These are phyloP conservation scores for Pterobdella sp. DNA, from an alignment of 2,888 invertebrate species.

Conservation along the genomic window DNA sequence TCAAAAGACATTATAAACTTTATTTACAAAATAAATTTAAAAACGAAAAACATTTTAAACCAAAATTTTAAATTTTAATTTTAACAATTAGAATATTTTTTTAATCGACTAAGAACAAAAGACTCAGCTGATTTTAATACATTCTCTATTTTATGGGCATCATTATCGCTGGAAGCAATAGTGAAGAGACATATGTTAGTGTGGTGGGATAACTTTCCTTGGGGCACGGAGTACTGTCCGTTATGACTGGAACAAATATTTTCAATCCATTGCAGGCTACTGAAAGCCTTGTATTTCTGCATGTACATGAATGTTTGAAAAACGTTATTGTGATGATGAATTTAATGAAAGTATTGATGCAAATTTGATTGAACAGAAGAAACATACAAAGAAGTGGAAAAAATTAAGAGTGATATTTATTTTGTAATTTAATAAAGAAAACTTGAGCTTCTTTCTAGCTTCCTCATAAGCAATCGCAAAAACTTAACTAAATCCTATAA, in stretches of 20 bases:
- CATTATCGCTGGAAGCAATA: slow-evolving; percentile 14
- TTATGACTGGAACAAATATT: slow-evolving; percentile 23
- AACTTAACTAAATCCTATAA: no score
- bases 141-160: neutral
- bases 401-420: no score
- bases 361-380: neutral
- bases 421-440: no score
- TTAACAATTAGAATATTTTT: no score
- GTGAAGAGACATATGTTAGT: slow-evolving; percentile 28
- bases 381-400: no score
- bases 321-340: neutral
- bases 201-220: slow-evolving; percentile 33
- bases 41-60: no score
- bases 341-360: neutral
- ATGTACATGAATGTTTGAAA: neutral
- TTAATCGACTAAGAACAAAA: slow-evolving; percentile 4
- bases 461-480: no score
- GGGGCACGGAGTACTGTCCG: slow-evolving; percentile 32
- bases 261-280: slow-evolving; percentile 27
- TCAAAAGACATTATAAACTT: no score
- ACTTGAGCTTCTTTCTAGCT: no score
- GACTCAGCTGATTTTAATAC: neutral
- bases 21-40: no score
- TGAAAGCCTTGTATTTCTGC: slow-evolving; percentile 18
- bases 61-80: no score